phyloP scores from a whole-genome alignment of 1,140 invertebrate genomes.

The Drosophila arizonae region DNA sequence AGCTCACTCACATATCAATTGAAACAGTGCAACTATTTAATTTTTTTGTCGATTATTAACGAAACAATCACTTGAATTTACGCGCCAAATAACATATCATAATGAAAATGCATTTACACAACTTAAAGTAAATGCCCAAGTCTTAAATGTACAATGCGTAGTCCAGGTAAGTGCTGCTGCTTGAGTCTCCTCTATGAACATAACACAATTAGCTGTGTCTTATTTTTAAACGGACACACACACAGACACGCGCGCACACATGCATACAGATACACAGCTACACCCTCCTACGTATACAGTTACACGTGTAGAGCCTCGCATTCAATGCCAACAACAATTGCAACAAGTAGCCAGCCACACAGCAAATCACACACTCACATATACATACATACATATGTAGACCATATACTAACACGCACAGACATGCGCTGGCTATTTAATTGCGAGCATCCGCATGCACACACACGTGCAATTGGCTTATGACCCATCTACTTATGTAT shows the following conservation, averaged over 20 bases:
- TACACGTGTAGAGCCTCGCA: conserved; percentile 13
- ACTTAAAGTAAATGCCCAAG: not conserved
- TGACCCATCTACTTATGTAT: not conserved
- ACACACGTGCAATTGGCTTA: not conserved
- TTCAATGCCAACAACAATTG: conserved; percentile 36
- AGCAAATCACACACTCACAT: conserved; percentile 4
- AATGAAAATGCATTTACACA: conserved; percentile 4
- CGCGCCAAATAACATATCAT: conserved; percentile 37
- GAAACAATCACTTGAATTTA: conserved; percentile 12
- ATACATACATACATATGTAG: not conserved
- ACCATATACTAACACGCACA: not conserved
- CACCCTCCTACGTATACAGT: not conserved
- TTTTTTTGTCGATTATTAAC: not conserved
- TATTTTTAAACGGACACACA: conserved; percentile 28
- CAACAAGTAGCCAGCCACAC: conserved; percentile 28
- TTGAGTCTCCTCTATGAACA: not conserved
- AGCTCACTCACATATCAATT: conserved; percentile 1
- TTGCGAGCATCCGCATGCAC: conserved; percentile 1
- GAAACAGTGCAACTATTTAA: no score
- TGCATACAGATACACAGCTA: not conserved
- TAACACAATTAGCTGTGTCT: conserved; percentile 19
- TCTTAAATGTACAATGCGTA: conserved; percentile 25
- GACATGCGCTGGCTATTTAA: not conserved
- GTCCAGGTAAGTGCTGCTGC: conserved; percentile 25
- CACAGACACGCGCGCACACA: not conserved